Conservation (phyloP, 1,140 invertebrate genomes). For the Neodiprion lecontei region DNA sequence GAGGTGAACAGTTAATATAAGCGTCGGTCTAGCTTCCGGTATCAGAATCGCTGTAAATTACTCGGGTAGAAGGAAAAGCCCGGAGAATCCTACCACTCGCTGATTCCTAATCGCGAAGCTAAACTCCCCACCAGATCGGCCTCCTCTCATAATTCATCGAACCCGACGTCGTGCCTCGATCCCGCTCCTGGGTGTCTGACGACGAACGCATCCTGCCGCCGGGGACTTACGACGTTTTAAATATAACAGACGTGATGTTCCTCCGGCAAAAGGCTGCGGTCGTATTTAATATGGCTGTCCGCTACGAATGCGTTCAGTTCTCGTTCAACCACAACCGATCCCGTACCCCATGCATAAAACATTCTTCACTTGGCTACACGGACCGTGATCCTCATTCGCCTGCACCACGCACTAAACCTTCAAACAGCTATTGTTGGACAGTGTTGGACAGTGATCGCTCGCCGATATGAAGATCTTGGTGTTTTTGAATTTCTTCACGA, state of each 20-base stretch:
- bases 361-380: no score
- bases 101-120: neutral
- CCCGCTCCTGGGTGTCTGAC: neutral
- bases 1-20: neutral
- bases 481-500: neutral
- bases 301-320: constrained; percentile 2
- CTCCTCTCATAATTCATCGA: neutral
- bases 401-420: no score
- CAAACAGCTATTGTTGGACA: no score
- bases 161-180: neutral
- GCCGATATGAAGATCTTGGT: neutral
- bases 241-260: neutral
- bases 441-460: no score
- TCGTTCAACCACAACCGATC: neutral
- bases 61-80: neutral
- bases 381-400: no score
- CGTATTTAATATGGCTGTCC: neutral
- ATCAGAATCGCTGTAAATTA: neutral
- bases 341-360: no score
- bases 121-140: neutral
- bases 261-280: neutral
- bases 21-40: neutral
- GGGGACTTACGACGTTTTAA: neutral
- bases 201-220: neutral
- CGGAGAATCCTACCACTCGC: no score